Evolutionary conservation across 2,797 vertebrate genomes (phyloP).

Genomic region (Rhinella marina): DNA sequence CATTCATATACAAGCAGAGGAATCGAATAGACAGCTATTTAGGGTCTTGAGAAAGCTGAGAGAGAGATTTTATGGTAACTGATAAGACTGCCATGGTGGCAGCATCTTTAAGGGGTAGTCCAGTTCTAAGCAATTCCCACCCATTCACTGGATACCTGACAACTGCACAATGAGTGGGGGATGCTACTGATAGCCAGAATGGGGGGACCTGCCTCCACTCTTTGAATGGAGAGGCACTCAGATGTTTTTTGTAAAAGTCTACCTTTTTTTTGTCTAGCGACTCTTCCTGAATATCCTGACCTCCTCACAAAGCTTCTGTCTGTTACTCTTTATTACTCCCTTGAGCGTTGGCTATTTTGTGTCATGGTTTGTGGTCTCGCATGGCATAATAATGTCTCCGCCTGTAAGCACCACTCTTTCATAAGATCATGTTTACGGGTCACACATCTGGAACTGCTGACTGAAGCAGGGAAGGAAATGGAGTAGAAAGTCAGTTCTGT

Average conservation of each 20-base stretch:
- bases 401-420: slow-evolving; percentile 2
- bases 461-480: slow-evolving; percentile 16
- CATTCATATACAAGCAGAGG: too few relatives aligned
- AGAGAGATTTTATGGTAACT: too few relatives aligned
- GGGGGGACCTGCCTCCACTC: too few relatives aligned
- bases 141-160: too few relatives aligned
- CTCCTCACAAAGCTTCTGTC: neutral
- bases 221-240: too few relatives aligned
- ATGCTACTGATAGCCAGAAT: too few relatives aligned
- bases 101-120: too few relatives aligned
- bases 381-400: neutral
- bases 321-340: neutral
- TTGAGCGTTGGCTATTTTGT: slow-evolving; percentile 16
- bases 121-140: too few relatives aligned
- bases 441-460: slow-evolving; percentile 40
- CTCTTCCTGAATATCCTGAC: neutral
- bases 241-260: neutral
- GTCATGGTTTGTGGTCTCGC: slow-evolving; percentile 17
- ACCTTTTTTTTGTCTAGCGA: neutral
- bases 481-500: slow-evolving; percentile 8
- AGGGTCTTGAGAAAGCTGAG: too few relatives aligned
- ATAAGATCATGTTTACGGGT: slow-evolving; percentile 24
- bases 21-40: too few relatives aligned
- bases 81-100: too few relatives aligned
- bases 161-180: too few relatives aligned